These are phyloP conservation scores for Acipenser ruthenus DNA, from an alignment of 2,797 vertebrate species.

Conservation along the genomic window DNA sequence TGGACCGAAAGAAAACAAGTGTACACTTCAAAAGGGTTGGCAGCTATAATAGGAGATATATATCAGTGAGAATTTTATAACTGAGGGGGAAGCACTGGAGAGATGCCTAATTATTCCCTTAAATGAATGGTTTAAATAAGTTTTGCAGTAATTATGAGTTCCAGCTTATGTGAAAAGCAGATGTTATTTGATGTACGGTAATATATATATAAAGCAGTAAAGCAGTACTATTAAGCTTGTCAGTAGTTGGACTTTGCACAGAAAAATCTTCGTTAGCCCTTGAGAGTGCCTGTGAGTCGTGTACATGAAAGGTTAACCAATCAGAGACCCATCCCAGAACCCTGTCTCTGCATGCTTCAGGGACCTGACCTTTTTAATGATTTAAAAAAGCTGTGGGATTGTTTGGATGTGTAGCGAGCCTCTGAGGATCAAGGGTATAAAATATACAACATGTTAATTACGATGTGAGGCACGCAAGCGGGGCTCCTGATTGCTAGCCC, in stretches of 20 bases:
- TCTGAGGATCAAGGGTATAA: background rate
- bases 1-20: too few species aligned
- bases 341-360: slow-evolving; percentile 4
- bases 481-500: background rate
- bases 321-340: slow-evolving; percentile 7
- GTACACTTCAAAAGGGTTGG: too few species aligned
- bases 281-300: slow-evolving; percentile 11
- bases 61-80: background rate
- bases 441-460: background rate
- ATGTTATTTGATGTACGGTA: too few species aligned
- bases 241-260: background rate
- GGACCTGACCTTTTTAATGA: slow-evolving; percentile 18
- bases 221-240: too few species aligned
- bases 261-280: slow-evolving; percentile 14
- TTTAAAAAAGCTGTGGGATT: slow-evolving; percentile 5
- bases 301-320: slow-evolving; percentile 14
- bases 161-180: too few species aligned
- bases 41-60: too few species aligned
- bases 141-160: too few species aligned
- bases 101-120: background rate
- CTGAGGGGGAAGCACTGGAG: background rate
- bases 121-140: too few species aligned
- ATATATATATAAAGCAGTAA: too few species aligned
- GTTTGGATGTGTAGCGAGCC: background rate
- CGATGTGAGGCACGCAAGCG: background rate